Evolutionary conservation across 2,797 vertebrate species (phyloP).

Genomic region (Benthosema pterotum): DNA sequence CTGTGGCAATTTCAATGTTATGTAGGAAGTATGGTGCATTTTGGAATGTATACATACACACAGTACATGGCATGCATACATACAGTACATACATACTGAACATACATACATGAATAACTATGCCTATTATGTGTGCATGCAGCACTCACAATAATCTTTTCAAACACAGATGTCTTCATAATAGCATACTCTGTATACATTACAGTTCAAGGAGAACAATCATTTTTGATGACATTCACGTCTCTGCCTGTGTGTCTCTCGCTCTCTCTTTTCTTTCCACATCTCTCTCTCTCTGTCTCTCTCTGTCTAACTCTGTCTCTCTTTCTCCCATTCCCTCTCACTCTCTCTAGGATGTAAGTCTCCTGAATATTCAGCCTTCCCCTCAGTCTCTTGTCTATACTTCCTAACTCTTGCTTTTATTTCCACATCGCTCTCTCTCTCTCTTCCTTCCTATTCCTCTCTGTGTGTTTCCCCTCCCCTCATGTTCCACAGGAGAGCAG

Average conservation of each 20-base stretch:
- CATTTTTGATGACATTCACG: not conserved
- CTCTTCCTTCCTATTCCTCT: slow-evolving; percentile 19
- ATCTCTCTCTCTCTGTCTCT: too few species aligned
- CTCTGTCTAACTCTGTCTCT: too few species aligned
- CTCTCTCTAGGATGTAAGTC: too few species aligned
- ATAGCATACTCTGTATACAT: not conserved
- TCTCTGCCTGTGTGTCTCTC: not conserved
- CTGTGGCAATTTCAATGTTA: too few species aligned
- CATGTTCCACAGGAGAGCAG: slow-evolving; percentile 81
- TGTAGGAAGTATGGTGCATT: not conserved
- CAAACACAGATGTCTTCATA: not conserved
- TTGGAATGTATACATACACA: slow-evolving; percentile 29
- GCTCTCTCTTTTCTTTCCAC: too few species aligned
- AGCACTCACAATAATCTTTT: not conserved
- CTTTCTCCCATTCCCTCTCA: too few species aligned
- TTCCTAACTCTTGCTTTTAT: slow-evolving; percentile 1
- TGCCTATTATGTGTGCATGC: not conserved
- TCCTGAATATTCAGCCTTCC: not conserved
- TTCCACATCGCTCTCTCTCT: not conserved
- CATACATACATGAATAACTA: slow-evolving; percentile 11
- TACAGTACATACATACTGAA: too few species aligned
- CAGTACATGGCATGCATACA: too few species aligned
- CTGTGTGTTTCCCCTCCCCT: slow-evolving; percentile 17
- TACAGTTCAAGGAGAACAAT: not conserved
- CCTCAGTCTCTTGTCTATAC: not conserved